These are phyloP conservation scores for Eonycteris spelaea DNA, from an alignment of 2,113 vertebrate species.

Conservation along the genomic window DNA sequence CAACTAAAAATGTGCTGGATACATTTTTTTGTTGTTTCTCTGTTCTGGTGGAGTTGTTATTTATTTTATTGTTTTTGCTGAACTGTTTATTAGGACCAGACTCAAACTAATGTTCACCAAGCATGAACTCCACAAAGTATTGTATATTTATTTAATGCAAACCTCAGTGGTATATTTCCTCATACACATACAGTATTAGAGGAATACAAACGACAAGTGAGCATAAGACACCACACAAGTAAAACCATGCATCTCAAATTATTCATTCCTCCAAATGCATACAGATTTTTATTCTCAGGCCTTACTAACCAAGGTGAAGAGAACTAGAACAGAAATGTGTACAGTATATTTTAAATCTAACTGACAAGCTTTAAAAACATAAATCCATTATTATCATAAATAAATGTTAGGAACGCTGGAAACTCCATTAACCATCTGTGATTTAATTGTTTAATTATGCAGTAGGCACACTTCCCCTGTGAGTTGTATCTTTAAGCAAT, in stretches of 20 bases:
- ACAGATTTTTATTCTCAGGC: not conserved
- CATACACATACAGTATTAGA: not conserved
- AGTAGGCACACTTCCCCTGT: conserved; percentile 23
- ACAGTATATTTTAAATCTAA: conserved; percentile 10
- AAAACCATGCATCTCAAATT: conserved; percentile 9
- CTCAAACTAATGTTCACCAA: not conserved
- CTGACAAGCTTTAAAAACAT: conserved; percentile 42
- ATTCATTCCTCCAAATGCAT: not conserved
- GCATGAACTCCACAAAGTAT: not conserved
- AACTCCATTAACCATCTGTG: conserved; percentile 47
- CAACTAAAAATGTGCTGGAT: not conserved
- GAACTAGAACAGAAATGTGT: not conserved
- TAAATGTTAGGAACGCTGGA: conserved; percentile 35
- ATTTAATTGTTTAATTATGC: conserved; percentile 46
- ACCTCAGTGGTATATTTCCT: not conserved
- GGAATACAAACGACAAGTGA: conserved; percentile 1
- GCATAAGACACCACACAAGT: not conserved
- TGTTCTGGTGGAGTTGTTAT: not conserved
- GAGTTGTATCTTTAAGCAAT: conserved; percentile 31
- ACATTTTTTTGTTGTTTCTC: not conserved
- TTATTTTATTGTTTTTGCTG: conserved; percentile 26
- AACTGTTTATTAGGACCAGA: not conserved
- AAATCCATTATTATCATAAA: conserved; percentile 51
- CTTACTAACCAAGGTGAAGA: not conserved
- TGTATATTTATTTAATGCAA: conserved; percentile 14